phyloP scores from a whole-genome alignment of 2,888 invertebrate genomes.

The Villa cingulata region DNA sequence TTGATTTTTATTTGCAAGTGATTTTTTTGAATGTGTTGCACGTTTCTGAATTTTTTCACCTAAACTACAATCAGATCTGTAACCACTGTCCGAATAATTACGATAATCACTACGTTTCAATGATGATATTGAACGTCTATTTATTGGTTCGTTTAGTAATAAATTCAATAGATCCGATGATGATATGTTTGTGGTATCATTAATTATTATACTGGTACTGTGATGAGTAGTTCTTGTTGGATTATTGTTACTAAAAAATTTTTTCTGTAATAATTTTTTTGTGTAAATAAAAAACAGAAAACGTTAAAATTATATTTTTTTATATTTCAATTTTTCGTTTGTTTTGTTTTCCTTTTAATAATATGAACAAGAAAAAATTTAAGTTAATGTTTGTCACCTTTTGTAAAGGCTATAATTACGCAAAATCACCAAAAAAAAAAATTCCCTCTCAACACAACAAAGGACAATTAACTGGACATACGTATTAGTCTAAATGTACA shows the following conservation, averaged over 20 bases:
- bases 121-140: constrained; percentile 37
- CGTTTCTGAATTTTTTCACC: not conserved
- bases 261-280: constrained; percentile 6
- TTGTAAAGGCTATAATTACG: no score
- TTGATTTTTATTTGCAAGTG: not conserved
- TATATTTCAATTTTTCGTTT: no score
- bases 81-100: constrained; percentile 13
- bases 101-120: constrained; percentile 17
- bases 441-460: no score
- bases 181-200: constrained; percentile 21
- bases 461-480: no score
- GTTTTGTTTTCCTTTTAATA: no score
- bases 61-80: constrained; percentile 7
- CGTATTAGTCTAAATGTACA: no score
- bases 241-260: not conserved
- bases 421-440: not conserved
- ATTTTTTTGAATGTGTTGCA: not conserved
- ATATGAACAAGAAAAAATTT: no score
- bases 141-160: constrained; percentile 31
- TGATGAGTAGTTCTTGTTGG: no score
- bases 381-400: no score
- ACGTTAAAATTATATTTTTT: no score
- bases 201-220: no score
- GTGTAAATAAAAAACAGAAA: not conserved
- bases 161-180: constrained; percentile 33